Evolutionary conservation across 2,888 invertebrate species (phyloP).

Genomic region (Papilio protenor): DNA sequence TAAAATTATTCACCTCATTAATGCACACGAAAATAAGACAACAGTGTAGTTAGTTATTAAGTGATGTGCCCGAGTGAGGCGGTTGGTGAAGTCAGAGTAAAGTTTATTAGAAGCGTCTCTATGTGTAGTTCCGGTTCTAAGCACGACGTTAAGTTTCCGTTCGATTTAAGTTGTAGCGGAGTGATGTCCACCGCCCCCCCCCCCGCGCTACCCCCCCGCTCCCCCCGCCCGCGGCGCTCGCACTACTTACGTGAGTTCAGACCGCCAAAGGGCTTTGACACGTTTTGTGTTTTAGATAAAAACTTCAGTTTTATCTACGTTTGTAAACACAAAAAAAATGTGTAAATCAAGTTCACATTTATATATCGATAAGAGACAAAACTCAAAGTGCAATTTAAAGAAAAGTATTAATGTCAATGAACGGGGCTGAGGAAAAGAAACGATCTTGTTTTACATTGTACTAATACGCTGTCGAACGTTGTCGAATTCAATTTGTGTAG

Average conservation of each 20-base stretch:
- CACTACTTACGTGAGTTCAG: slow-evolving; percentile 47
- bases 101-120: slow-evolving; percentile 64
- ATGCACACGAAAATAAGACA: neutral
- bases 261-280: slow-evolving; percentile 28
- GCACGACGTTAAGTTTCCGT: slow-evolving; percentile 47
- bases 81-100: slow-evolving; percentile 59
- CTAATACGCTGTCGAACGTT: slow-evolving; percentile 28
- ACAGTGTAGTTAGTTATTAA: neutral
- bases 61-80: slow-evolving; percentile 58
- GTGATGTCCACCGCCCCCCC: slow-evolving; percentile 43
- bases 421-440: neutral
- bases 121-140: slow-evolving; percentile 55
- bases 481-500: slow-evolving; percentile 39
- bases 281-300: slow-evolving; percentile 40
- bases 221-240: slow-evolving; percentile 50
- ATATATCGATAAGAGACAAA: neutral
- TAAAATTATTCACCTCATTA: neutral
- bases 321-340: neutral
- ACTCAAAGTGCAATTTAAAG: neutral
- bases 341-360: neutral
- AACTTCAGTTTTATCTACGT: slow-evolving; percentile 2
- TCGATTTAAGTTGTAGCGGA: slow-evolving; percentile 51
- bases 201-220: neutral
- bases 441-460: neutral
- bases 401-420: neutral